Conservation (phyloP, 2,888 invertebrate genomes). For the Orgyia antiqua region DNA sequence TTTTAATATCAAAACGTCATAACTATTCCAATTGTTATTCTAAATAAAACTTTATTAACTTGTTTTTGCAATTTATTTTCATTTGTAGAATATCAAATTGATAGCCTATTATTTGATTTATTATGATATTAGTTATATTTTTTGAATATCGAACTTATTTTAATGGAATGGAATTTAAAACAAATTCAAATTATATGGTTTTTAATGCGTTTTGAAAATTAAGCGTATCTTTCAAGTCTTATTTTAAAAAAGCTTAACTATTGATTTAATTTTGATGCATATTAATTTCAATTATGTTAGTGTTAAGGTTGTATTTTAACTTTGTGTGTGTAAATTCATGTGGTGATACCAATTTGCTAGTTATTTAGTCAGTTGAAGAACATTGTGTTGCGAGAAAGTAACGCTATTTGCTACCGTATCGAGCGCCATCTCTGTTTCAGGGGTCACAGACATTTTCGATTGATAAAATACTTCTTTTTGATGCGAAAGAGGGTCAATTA, state of each 20-base stretch:
- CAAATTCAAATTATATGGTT: constrained; percentile 14
- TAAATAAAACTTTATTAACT: constrained; percentile 43
- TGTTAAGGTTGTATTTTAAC: constrained; percentile 27
- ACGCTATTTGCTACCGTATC: constrained; percentile 75
- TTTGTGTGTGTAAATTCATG: constrained; percentile 19
- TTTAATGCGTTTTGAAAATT: constrained; percentile 37
- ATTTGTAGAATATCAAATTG: too few species aligned
- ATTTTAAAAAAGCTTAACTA: constrained; percentile 28
- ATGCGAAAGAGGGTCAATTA: too few species aligned
- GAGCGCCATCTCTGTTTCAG: constrained; percentile 65
- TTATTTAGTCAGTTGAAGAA: constrained; percentile 62
- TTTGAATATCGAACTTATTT: constrained; percentile 26
- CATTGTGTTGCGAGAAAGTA: constrained; percentile 70
- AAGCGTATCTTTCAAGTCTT: constrained; percentile 51
- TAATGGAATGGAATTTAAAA: constrained; percentile 20
- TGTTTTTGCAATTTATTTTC: too few species aligned
- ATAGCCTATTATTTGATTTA: too few species aligned
- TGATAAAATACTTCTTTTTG: too few species aligned
- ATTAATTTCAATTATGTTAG: constrained; percentile 5
- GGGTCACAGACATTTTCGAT: constrained; percentile 34
- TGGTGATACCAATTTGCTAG: constrained; percentile 15
- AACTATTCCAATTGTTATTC: constrained; percentile 25
- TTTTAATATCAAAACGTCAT: constrained; percentile 49
- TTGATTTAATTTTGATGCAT: constrained; percentile 1
- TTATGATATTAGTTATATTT: constrained; percentile 22